Evolutionary conservation across 2,113 vertebrate genomes (phyloP).

Genomic region (Melanotaenia duboulayi): DNA sequence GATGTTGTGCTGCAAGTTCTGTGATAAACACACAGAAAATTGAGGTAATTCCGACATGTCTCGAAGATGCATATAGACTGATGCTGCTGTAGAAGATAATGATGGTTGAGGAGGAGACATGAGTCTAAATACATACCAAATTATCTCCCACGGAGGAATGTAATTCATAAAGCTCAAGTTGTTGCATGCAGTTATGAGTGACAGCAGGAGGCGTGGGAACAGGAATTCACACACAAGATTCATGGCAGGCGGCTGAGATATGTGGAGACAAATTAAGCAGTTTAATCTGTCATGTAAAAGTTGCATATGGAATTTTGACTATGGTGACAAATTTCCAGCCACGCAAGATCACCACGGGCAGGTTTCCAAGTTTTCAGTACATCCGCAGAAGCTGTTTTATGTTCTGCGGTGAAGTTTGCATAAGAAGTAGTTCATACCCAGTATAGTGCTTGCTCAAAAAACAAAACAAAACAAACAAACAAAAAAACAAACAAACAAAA

Average conservation of each 20-base stretch:
- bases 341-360: conserved; percentile 9
- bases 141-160: conserved; percentile 55
- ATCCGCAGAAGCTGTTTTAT: not conserved
- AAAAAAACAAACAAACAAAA: conserved; percentile 4
- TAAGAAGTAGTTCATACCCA: conserved; percentile 10
- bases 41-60: conserved; percentile 48
- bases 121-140: conserved; percentile 63
- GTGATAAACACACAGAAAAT: conserved; percentile 45
- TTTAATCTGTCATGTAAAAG: conserved; percentile 27
- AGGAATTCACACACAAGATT: conserved; percentile 19
- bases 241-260: conserved; percentile 9
- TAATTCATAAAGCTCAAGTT: conserved; percentile 67
- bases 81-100: conserved; percentile 53
- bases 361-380: conserved; percentile 5
- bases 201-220: not conserved
- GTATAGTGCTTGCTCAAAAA: conserved; percentile 18
- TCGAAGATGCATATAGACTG: conserved; percentile 30
- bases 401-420: conserved; percentile 8
- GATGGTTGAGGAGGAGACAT: conserved; percentile 49
- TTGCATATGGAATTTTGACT: not conserved
- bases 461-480: conserved; percentile 22
- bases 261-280: conserved; percentile 19
- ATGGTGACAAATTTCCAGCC: not conserved
- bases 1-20: conserved; percentile 12
- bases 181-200: conserved; percentile 49